Evolutionary conservation across 2,888 invertebrate species (phyloP).

Genomic region (Lamellibrachia satsuma): DNA sequence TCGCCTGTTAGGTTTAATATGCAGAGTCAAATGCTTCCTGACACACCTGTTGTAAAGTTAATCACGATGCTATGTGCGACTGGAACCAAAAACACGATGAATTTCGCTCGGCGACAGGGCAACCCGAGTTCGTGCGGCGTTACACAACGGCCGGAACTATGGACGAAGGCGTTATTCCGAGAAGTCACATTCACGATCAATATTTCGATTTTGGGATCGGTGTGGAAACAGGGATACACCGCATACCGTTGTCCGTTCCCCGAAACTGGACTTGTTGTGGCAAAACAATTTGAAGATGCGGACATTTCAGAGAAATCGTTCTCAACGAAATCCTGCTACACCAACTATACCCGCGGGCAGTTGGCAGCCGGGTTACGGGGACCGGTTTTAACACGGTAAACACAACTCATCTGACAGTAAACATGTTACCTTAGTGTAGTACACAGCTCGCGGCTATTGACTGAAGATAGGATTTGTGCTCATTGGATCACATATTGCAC

Average conservation of each 20-base stretch:
- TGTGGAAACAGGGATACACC: neutral
- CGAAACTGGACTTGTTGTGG: neutral
- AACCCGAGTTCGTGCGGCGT: neutral
- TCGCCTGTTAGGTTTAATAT: neutral
- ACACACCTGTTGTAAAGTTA: neutral
- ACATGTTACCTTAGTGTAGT: neutral
- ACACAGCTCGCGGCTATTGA: neutral
- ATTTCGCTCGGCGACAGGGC: neutral
- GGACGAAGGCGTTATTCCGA: neutral
- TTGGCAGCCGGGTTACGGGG: neutral
- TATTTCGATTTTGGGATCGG: neutral
- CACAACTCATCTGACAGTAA: neutral
- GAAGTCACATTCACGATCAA: neutral
- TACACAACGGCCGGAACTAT: neutral
- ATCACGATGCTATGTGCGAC: neutral
- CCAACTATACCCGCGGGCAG: neutral
- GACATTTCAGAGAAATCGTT: neutral
- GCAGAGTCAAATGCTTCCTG: neutral
- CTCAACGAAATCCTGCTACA: neutral
- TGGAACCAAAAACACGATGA: neutral
- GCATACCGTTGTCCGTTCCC: neutral
- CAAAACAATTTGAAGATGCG: neutral
- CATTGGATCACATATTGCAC: neutral
- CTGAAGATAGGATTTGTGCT: neutral
- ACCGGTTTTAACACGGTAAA: neutral